These are phyloP conservation scores for Seriola aureovittata DNA, from an alignment of 2,113 vertebrate species.

Conservation along the genomic window DNA sequence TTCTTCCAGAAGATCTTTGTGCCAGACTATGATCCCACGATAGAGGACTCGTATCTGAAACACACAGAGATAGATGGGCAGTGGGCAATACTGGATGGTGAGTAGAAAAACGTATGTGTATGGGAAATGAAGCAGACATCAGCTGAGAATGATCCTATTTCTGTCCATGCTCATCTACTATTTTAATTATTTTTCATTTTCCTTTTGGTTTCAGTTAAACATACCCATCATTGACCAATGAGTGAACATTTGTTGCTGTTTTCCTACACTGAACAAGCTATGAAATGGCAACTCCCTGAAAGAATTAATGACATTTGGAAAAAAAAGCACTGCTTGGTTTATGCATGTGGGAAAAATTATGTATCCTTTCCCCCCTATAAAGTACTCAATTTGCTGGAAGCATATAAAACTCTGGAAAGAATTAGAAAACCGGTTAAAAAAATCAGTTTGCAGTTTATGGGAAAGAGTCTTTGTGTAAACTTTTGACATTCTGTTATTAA, in stretches of 20 bases:
- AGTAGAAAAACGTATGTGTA: conserved; percentile 53
- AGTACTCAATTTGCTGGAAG: conserved; percentile 15
- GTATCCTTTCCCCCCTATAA: not conserved
- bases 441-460: not conserved
- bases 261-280: not conserved
- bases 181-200: not conserved
- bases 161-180: not conserved
- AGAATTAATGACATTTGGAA: not conserved
- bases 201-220: not conserved
- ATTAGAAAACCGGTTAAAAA: not conserved
- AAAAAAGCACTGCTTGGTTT: not conserved
- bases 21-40: conserved; percentile 98
- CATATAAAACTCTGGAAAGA: not conserved
- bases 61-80: conserved; percentile 98
- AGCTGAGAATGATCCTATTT: not conserved
- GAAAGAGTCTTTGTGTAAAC: not conserved
- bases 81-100: conserved; percentile 98
- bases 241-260: conserved; percentile 1
- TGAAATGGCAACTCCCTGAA: not conserved
- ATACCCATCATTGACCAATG: not conserved
- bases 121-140: not conserved
- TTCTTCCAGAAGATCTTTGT: conserved; percentile 99
- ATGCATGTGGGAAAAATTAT: conserved; percentile 18
- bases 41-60: conserved; percentile 98
- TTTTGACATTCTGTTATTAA: not conserved